Conservation (phyloP, 2,888 invertebrate genomes). For the Lordiphosa fenestrarum region DNA sequence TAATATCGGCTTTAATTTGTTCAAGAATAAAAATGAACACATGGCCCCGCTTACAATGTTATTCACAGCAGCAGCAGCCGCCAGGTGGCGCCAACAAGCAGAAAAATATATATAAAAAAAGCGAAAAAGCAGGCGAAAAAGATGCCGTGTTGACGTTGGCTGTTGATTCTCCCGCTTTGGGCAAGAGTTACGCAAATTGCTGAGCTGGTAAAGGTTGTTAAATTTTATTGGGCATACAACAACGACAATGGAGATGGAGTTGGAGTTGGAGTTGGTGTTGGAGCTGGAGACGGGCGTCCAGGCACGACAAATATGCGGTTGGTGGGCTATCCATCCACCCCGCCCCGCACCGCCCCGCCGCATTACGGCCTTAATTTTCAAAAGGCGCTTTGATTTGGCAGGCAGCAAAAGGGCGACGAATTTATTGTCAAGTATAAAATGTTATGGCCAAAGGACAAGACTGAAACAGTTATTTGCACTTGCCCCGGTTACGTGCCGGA, state of each 20-base stretch:
- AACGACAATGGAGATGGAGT: background rate
- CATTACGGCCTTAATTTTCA: conserved; percentile 64
- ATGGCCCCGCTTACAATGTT: conserved; percentile 44
- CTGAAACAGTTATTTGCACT: conserved; percentile 74
- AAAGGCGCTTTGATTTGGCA: conserved; percentile 58
- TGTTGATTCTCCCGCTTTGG: conserved; percentile 17
- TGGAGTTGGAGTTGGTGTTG: no score
- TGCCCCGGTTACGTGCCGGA: conserved; percentile 66
- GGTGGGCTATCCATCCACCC: background rate
- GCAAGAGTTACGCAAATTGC: conserved; percentile 69
- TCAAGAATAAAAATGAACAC: background rate
- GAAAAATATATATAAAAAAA: conserved; percentile 1
- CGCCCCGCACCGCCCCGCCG: conserved; percentile 31
- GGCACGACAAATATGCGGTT: conserved; percentile 47
- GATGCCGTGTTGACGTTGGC: conserved; percentile 44
- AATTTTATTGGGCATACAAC: conserved; percentile 67
- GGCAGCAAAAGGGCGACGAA: conserved; percentile 43
- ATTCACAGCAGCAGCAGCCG: conserved; percentile 51
- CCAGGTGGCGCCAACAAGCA: conserved; percentile 34
- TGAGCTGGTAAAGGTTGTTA: conserved; percentile 70
- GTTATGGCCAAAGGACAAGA: conserved; percentile 50
- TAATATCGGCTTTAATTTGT: no score
- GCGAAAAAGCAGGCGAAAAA: conserved; percentile 8
- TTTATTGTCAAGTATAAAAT: conserved; percentile 71
- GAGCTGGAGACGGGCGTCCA: conserved; percentile 15